phyloP scores from a whole-genome alignment of 2,888 invertebrate genomes.

The Caenorhabditis zanzibari region DNA sequence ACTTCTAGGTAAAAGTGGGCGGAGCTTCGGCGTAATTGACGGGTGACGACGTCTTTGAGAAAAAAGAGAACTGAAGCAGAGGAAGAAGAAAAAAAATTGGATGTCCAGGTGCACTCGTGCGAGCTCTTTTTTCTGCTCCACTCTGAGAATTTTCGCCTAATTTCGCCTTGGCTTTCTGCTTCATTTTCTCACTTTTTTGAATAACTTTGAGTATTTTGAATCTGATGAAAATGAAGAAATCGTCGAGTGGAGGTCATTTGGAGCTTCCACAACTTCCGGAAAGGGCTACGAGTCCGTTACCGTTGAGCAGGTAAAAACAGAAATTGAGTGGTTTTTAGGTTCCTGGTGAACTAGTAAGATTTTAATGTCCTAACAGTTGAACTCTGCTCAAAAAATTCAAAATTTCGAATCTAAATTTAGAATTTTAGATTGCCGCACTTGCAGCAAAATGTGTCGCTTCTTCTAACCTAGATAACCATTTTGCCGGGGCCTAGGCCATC shows the following conservation, averaged over 20 bases:
- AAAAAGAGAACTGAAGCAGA: background rate
- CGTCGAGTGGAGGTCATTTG: constrained; percentile 41
- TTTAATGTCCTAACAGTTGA: too few species aligned
- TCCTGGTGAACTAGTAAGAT: background rate
- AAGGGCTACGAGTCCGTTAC: constrained; percentile 39
- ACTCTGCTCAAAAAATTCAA: too few species aligned
- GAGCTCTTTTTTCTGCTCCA: constrained; percentile 12
- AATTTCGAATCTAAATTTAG: too few species aligned
- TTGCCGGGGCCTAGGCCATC: too few species aligned
- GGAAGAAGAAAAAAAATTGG: constrained; percentile 31
- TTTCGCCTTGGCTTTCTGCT: background rate
- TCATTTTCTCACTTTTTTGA: background rate
- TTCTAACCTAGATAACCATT: too few species aligned
- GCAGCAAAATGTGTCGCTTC: too few species aligned
- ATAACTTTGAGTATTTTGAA: background rate
- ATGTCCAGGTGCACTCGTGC: constrained; percentile 52
- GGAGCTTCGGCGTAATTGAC: constrained; percentile 40
- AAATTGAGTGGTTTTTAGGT: too few species aligned
- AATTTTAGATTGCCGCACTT: too few species aligned
- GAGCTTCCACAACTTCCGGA: constrained; percentile 38
- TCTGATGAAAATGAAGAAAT: constrained; percentile 36
- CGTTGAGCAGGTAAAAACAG: constrained; percentile 29
- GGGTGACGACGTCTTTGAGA: constrained; percentile 25
- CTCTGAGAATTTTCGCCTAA: background rate
- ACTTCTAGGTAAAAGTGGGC: constrained; percentile 7